Conservation (phyloP, 1,140 invertebrate species). For the Bicyclus anynana region DNA sequence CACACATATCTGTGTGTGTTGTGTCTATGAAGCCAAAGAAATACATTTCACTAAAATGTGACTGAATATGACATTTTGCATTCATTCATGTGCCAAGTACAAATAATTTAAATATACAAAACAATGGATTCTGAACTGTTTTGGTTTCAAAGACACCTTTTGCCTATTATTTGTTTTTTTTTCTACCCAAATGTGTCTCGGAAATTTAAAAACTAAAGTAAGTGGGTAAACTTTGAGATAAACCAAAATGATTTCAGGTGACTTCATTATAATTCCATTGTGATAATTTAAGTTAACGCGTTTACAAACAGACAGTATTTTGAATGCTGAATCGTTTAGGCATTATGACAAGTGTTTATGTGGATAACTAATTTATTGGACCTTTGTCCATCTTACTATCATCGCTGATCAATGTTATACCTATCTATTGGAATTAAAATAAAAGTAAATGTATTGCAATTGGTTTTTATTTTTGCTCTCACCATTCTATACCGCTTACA, state of each 20-base stretch:
- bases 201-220: slow-evolving; percentile 38
- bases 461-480: slow-evolving; percentile 32
- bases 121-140: too few species aligned
- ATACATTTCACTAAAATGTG: too few species aligned
- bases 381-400: slow-evolving; percentile 53
- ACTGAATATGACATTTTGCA: too few species aligned
- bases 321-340: slow-evolving; percentile 49
- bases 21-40: too few species aligned
- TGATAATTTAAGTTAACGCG: slow-evolving; percentile 67
- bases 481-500: not conserved
- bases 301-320: slow-evolving; percentile 48
- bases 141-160: too few species aligned
- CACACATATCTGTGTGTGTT: too few species aligned
- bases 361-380: slow-evolving; percentile 61
- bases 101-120: too few species aligned
- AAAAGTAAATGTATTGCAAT: slow-evolving; percentile 64
- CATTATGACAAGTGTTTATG: slow-evolving; percentile 41
- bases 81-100: too few species aligned
- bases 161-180: too few species aligned
- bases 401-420: too few species aligned
- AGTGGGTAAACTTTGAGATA: slow-evolving; percentile 49
- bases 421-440: slow-evolving; percentile 48
- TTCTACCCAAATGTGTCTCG: slow-evolving; percentile 26
- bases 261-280: slow-evolving; percentile 65
- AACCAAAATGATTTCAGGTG: slow-evolving; percentile 64